Percentiles rank a stretch among this genome's conserved stretches.
Conservation (phyloP, 2,888 invertebrate genomes). For the Sicus ferrugineus region DNA sequence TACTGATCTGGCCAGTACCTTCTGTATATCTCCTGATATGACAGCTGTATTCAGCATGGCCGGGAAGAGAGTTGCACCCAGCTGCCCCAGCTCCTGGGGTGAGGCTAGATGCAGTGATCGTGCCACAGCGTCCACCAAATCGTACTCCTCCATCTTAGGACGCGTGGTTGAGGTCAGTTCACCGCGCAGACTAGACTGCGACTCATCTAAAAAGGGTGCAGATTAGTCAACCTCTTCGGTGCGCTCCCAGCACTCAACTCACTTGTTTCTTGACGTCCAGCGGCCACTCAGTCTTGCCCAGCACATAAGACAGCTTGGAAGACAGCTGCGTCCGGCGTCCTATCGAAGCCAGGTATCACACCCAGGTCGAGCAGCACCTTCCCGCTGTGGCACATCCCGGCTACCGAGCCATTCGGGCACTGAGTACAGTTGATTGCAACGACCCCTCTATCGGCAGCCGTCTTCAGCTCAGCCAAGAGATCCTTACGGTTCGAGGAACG, state of each 20-base stretch:
- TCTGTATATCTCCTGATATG: conserved; percentile 66
- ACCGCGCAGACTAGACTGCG: conserved; percentile 80
- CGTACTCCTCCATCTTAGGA: conserved; percentile 63
- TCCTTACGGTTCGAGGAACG: conserved; percentile 83
- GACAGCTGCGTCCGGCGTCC: conserved; percentile 91
- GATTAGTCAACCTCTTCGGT: background rate
- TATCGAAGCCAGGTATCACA: conserved; percentile 61
- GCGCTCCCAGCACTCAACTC: conserved; percentile 33
- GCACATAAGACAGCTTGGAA: conserved; percentile 89
- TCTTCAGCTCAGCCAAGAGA: conserved; percentile 74
- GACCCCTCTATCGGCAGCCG: conserved; percentile 78
- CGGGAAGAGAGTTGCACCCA: conserved; percentile 73
- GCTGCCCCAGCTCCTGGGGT: conserved; percentile 67
- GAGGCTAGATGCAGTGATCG: conserved; percentile 68
- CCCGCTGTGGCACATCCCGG: conserved; percentile 84
- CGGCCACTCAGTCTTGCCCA: conserved; percentile 78
- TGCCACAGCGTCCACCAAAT: conserved; percentile 71
- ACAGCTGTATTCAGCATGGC: conserved; percentile 75
- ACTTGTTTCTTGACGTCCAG: conserved; percentile 73
- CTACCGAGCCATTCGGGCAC: conserved; percentile 83
- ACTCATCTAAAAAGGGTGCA: conserved; percentile 69
- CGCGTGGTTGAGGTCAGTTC: conserved; percentile 71
- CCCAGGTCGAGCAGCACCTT: conserved; percentile 66
- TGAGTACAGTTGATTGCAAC: conserved; percentile 93
- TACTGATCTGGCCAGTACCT: no score